Evolutionary conservation across 1,140 invertebrate species (phyloP).

Genomic region (Bicyclus anynana): DNA sequence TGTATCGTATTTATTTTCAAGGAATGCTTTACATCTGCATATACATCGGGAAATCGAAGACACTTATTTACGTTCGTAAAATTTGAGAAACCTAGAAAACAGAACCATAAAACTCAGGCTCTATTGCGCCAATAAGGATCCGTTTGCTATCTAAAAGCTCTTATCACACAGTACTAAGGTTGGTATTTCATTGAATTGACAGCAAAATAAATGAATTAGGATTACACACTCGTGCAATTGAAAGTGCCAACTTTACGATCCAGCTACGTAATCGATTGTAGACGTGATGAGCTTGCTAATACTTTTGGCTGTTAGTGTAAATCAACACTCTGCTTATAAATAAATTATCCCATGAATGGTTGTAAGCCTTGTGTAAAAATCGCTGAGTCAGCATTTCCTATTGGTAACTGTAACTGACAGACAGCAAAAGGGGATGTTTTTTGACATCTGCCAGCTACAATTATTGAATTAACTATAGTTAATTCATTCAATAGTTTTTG

Average conservation of each 20-base stretch:
- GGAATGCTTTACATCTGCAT: background rate
- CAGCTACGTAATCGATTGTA: conserved; percentile 26
- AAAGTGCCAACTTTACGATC: conserved; percentile 41
- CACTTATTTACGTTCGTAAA: conserved; percentile 1
- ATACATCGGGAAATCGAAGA: background rate
- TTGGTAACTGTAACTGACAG: too few relatives aligned
- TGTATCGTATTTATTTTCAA: background rate
- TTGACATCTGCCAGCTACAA: too few relatives aligned
- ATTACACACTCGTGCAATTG: conserved; percentile 22
- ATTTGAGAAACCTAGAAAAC: conserved; percentile 2
- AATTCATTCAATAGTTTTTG: too few relatives aligned
- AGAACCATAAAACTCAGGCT: background rate
- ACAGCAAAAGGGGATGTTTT: too few relatives aligned
- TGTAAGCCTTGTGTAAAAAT: too few relatives aligned
- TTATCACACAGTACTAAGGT: background rate
- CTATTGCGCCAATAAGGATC: background rate
- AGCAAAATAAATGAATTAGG: background rate
- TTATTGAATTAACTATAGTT: too few relatives aligned
- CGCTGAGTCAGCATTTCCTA: too few relatives aligned
- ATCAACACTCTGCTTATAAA: conserved; percentile 5
- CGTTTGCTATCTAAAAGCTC: background rate
- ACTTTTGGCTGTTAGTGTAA: conserved; percentile 27
- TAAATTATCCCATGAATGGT: too few relatives aligned
- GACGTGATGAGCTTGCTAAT: conserved; percentile 38
- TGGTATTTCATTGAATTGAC: background rate